phyloP scores from a whole-genome alignment of 1,140 invertebrate genomes.

The Leptoteleia sp. region DNA sequence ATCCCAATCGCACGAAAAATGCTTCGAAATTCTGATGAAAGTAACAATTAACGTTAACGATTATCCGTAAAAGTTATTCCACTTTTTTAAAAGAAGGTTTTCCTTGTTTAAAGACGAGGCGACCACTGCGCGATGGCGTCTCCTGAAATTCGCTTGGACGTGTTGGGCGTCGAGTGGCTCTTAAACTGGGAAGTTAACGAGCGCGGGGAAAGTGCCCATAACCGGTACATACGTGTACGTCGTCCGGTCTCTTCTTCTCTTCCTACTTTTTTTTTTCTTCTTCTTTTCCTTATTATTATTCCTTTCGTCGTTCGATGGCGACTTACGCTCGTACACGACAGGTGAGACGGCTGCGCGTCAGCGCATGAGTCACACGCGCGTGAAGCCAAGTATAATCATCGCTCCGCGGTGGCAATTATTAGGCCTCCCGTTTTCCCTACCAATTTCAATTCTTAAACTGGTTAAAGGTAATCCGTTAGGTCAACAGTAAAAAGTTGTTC shows the following conservation, averaged over 20 bases:
- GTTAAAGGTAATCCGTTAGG: too few species aligned
- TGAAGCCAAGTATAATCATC: slow-evolving; percentile 29
- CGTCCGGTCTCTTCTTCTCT: slow-evolving; percentile 34
- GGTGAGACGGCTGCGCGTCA: slow-evolving; percentile 47
- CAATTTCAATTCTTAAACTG: slow-evolving; percentile 51
- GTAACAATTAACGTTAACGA: slow-evolving; percentile 16
- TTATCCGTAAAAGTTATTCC: slow-evolving; percentile 27
- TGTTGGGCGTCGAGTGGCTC: slow-evolving; percentile 23
- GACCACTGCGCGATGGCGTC: slow-evolving; percentile 17
- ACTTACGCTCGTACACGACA: slow-evolving; percentile 31
- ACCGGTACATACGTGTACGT: slow-evolving; percentile 56
- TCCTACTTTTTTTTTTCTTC: slow-evolving; percentile 28
- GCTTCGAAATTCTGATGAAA: slow-evolving; percentile 11
- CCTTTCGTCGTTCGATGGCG: slow-evolving; percentile 25
- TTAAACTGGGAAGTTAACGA: slow-evolving; percentile 64
- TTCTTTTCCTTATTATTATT: slow-evolving; percentile 3
- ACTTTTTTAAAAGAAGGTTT: slow-evolving; percentile 20
- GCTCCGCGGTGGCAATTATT: slow-evolving; percentile 18
- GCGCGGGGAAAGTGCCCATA: slow-evolving; percentile 62
- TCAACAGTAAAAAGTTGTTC: too few species aligned
- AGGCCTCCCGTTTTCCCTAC: slow-evolving; percentile 14
- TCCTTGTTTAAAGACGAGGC: slow-evolving; percentile 4
- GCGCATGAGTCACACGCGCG: slow-evolving; percentile 46
- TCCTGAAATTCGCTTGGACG: slow-evolving; percentile 45
- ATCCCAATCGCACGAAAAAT: not conserved